These are phyloP conservation scores for Porites australiensis DNA, from an alignment of 64 coral and sea anemone genomes.

Conservation along the genomic window DNA sequence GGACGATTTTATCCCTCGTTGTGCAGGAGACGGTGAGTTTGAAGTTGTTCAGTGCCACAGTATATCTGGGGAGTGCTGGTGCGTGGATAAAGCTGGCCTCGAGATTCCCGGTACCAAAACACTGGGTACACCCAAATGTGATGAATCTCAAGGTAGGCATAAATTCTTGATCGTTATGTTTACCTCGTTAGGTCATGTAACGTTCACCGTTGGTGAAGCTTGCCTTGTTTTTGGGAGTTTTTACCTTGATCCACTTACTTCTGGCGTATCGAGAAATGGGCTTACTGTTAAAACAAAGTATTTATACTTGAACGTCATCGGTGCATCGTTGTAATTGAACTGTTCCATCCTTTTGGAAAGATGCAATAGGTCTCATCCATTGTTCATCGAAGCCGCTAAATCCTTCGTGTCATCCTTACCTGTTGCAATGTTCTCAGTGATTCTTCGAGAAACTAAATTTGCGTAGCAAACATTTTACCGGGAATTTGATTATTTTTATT, in stretches of 20 bases:
- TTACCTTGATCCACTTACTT: too few relatives aligned
- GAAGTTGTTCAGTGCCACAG: slow-evolving; percentile 45
- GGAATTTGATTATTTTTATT: not conserved
- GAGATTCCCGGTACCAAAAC: slow-evolving; percentile 40
- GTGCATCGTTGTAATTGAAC: too few relatives aligned
- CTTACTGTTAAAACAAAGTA: too few relatives aligned
- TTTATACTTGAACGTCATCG: too few relatives aligned
- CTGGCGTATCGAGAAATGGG: too few relatives aligned
- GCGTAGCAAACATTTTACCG: not conserved
- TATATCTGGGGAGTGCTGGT: slow-evolving; percentile 48
- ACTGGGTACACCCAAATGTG: not conserved
- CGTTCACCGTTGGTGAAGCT: not conserved
- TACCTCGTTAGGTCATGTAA: not conserved
- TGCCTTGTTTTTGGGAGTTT: too few relatives aligned
- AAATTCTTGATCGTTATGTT: not conserved
- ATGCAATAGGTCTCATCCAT: too few relatives aligned
- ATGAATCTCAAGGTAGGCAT: not conserved
- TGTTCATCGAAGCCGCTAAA: too few relatives aligned
- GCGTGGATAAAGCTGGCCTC: slow-evolving; percentile 29
- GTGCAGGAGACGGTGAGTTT: slow-evolving; percentile 55
- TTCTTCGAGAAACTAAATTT: too few relatives aligned
- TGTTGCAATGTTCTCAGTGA: too few relatives aligned
- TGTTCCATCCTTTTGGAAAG: too few relatives aligned
- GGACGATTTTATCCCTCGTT: slow-evolving; percentile 30
- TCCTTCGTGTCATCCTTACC: too few relatives aligned